These are phyloP conservation scores for Zootermopsis nevadensis DNA, from an alignment of 2,888 invertebrate species.

Conservation along the genomic window DNA sequence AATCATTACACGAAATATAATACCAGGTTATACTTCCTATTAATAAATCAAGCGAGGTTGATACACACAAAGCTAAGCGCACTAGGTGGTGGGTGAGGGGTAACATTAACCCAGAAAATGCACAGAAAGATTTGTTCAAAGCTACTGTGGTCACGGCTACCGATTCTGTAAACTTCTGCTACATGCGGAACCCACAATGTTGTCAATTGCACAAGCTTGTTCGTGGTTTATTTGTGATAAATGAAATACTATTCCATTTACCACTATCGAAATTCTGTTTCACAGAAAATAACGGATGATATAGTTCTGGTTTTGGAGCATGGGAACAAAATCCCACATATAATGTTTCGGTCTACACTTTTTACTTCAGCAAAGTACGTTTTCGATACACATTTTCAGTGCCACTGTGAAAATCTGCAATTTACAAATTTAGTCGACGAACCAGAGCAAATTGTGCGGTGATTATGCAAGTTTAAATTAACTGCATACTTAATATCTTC, in stretches of 20 bases:
- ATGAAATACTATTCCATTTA: constrained; percentile 7
- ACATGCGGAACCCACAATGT: constrained; percentile 9
- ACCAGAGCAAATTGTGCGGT: too few species aligned
- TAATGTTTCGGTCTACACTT: background rate
- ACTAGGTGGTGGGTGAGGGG: background rate
- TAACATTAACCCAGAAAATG: background rate
- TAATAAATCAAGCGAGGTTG: background rate
- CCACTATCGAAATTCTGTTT: constrained; percentile 22
- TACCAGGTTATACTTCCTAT: background rate
- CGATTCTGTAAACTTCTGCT: background rate
- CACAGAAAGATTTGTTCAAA: background rate
- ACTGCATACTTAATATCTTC: too few species aligned
- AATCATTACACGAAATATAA: background rate
- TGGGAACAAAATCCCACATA: background rate
- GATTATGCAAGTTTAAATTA: too few species aligned
- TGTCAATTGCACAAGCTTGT: constrained; percentile 24
- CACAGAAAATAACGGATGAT: constrained; percentile 9
- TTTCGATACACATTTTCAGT: too few species aligned
- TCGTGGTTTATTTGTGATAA: constrained; percentile 34
- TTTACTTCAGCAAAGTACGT: background rate
- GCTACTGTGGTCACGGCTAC: background rate
- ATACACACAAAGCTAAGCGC: background rate
- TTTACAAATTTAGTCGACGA: too few species aligned
- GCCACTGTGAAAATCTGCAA: too few species aligned
- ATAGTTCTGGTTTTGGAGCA: constrained; percentile 2